These are phyloP conservation scores for Eurystomus gularis DNA, from an alignment of 2,113 vertebrate genomes.

Conservation along the genomic window DNA sequence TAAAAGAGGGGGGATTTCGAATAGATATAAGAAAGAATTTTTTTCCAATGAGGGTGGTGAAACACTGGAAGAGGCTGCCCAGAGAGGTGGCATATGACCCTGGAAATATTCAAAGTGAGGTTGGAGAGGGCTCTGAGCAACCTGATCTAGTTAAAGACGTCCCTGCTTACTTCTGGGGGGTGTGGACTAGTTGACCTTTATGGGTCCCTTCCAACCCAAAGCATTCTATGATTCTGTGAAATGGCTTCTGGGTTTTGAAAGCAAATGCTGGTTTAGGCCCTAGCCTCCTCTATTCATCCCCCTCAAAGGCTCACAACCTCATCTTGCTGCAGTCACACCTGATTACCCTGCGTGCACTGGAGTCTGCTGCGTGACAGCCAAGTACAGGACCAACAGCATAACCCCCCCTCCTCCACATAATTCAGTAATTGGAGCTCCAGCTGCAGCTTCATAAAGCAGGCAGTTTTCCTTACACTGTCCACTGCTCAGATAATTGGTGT, in stretches of 20 bases:
- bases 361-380: not conserved
- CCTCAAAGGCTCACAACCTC: not conserved
- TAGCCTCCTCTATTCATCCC: accelerated
- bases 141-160: not conserved
- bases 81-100: not conserved
- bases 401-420: not conserved
- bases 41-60: not conserved
- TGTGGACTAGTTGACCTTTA: not conserved
- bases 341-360: accelerated
- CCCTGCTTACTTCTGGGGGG: not conserved
- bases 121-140: not conserved
- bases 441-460: not conserved
- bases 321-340: not conserved
- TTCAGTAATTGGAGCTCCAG: constrained; percentile 26
- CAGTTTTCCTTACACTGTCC: constrained; percentile 3
- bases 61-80: not conserved
- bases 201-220: not conserved
- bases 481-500: constrained; percentile 51
- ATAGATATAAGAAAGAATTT: not conserved
- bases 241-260: not conserved
- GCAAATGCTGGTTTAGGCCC: not conserved
- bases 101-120: not conserved
- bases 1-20: not conserved
- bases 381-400: not conserved
- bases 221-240: not conserved